These are phyloP conservation scores for Premnoplex brunnescens DNA, from an alignment of 2,797 vertebrate genomes.

Conservation along the genomic window DNA sequence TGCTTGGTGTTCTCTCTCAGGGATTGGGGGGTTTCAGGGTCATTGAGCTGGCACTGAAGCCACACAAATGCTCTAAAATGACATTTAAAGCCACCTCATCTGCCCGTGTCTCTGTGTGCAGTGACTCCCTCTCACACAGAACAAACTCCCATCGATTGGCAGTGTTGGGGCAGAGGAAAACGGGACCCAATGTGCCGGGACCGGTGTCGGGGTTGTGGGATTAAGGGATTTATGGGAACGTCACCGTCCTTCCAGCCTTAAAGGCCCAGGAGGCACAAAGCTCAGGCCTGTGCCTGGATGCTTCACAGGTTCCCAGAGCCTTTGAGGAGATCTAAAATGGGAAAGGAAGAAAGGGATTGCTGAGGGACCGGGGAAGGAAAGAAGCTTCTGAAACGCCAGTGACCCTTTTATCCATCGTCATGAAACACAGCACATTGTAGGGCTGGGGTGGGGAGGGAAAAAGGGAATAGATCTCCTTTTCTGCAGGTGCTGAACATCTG, in stretches of 20 bases:
- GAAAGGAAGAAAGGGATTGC: background rate
- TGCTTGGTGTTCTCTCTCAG: background rate
- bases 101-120: background rate
- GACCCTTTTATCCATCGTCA: background rate
- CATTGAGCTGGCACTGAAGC: background rate
- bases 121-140: background rate
- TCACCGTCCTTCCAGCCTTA: background rate
- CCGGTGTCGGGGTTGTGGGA: fast-evolving
- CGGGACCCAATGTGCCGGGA: fast-evolving
- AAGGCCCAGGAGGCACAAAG: background rate
- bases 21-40: background rate
- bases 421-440: background rate
- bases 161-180: background rate
- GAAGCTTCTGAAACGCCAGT: background rate
- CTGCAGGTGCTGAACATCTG: background rate
- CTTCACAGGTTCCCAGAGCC: background rate
- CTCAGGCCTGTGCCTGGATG: background rate
- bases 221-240: background rate
- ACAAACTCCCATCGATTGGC: background rate
- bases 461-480: background rate
- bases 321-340: background rate
- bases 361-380: background rate
- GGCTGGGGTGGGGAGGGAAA: fast-evolving
- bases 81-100: background rate
- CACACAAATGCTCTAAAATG: background rate